Percentiles rank a stretch among this genome's conserved stretches.
These are phyloP conservation scores for Lycia hirtaria DNA, from an alignment of 2,888 invertebrate species.

Conservation along the genomic window DNA sequence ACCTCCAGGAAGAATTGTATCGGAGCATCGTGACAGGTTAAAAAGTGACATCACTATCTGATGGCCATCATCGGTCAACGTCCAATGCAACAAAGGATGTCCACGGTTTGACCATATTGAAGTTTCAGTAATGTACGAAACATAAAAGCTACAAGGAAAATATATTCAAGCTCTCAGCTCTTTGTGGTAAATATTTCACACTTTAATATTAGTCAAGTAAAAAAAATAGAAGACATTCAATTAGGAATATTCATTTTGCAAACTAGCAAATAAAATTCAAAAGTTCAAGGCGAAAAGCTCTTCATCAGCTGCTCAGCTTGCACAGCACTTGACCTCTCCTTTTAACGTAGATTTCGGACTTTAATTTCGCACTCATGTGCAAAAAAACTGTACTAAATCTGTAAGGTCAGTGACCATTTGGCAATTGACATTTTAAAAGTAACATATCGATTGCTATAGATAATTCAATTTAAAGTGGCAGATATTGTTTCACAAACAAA, in stretches of 20 bases:
- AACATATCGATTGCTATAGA: neutral
- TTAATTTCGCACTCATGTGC: neutral
- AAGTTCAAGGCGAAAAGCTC: constrained; percentile 18
- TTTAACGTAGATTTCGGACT: constrained; percentile 13
- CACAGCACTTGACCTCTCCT: neutral
- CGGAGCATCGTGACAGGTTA: constrained; percentile 22
- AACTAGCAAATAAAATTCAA: constrained; percentile 3
- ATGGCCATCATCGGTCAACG: constrained; percentile 41
- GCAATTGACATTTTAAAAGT: constrained; percentile 1
- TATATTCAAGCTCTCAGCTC: neutral
- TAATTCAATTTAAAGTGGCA: constrained; percentile 6
- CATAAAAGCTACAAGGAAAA: constrained; percentile 18
- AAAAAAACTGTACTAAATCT: neutral
- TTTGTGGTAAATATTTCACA: constrained; percentile 4
- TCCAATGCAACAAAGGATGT: constrained; percentile 36
- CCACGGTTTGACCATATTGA: constrained; percentile 28
- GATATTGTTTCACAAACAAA: constrained; percentile 11
- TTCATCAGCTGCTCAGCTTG: neutral
- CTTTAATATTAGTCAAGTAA: neutral
- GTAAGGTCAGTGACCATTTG: constrained; percentile 1
- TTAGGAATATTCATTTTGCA: neutral
- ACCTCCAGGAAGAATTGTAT: constrained; percentile 30
- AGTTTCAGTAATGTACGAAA: constrained; percentile 8
- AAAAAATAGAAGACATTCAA: neutral
- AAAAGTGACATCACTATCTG: constrained; percentile 35